These are phyloP conservation scores for Meteorus cinctellus DNA, from an alignment of 2,888 invertebrate genomes.

Conservation along the genomic window DNA sequence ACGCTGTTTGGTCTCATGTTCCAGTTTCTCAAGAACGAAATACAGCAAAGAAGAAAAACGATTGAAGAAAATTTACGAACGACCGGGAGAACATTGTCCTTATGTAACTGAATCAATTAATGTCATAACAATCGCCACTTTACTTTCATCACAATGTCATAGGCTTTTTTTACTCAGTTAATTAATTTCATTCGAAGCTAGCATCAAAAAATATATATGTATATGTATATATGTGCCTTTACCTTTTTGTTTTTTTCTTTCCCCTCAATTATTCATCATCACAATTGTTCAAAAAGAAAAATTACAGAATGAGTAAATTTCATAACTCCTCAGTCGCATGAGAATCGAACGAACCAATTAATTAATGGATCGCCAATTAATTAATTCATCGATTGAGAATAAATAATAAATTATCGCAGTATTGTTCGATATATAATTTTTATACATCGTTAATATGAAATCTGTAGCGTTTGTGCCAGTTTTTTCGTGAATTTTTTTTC, in stretches of 20 bases:
- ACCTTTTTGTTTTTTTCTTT: slow-evolving; percentile 7
- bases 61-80: background rate
- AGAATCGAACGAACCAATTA: background rate
- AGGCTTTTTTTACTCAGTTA: background rate
- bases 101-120: background rate
- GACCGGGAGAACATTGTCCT: background rate
- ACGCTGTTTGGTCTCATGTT: background rate
- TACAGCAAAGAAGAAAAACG: background rate
- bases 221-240: slow-evolving; percentile 1
- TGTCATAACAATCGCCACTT: background rate
- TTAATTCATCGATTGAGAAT: background rate
- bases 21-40: slow-evolving; percentile 4
- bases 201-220: slow-evolving; percentile 44
- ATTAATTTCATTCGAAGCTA: slow-evolving; percentile 46
- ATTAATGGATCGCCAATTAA: background rate
- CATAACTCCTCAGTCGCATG: background rate
- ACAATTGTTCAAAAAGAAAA: background rate
- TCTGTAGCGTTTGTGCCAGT: background rate
- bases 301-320: background rate
- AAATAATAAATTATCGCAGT: slow-evolving; percentile 17
- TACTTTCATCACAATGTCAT: background rate
- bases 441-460: background rate
- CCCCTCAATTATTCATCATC: background rate
- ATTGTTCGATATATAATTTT: background rate
- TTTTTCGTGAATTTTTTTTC: background rate